Conservation (phyloP, 1,140 invertebrate genomes). For the Geopemphigus sp. region DNA sequence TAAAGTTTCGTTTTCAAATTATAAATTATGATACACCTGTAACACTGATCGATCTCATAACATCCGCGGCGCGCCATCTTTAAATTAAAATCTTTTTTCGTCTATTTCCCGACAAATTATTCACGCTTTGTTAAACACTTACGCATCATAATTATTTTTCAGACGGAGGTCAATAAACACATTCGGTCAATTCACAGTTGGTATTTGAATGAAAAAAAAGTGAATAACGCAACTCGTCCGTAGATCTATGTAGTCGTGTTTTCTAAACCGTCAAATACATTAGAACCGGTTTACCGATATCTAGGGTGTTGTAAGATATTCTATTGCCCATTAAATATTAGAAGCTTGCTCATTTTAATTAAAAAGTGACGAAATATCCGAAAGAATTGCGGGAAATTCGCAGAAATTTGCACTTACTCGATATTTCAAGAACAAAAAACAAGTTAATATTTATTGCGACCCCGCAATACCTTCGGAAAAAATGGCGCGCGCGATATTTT, state of each 20-base stretch:
- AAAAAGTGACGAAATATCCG: background rate
- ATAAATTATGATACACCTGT: too few species aligned
- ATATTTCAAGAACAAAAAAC: slow-evolving; percentile 26
- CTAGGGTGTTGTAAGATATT: background rate
- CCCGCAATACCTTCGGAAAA: slow-evolving; percentile 30
- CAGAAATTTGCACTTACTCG: background rate
- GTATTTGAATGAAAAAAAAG: background rate
- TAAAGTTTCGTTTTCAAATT: too few species aligned
- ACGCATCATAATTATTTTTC: too few species aligned
- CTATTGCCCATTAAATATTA: background rate
- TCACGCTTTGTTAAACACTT: too few species aligned
- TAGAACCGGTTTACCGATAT: slow-evolving; percentile 26
- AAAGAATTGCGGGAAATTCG: background rate
- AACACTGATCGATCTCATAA: too few species aligned
- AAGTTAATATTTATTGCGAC: slow-evolving; percentile 2
- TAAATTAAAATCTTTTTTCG: too few species aligned
- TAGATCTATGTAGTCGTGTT: background rate
- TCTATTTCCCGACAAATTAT: too few species aligned
- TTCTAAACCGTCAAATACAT: slow-evolving; percentile 4
- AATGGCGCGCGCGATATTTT: slow-evolving; percentile 5
- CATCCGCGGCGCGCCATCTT: too few species aligned
- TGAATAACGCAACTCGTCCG: background rate
- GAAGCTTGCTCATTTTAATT: background rate
- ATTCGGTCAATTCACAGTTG: background rate
- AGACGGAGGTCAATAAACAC: background rate